Evolutionary conservation across 1,140 invertebrate genomes (phyloP).

Genomic region (Temnothorax curvispinosus): DNA sequence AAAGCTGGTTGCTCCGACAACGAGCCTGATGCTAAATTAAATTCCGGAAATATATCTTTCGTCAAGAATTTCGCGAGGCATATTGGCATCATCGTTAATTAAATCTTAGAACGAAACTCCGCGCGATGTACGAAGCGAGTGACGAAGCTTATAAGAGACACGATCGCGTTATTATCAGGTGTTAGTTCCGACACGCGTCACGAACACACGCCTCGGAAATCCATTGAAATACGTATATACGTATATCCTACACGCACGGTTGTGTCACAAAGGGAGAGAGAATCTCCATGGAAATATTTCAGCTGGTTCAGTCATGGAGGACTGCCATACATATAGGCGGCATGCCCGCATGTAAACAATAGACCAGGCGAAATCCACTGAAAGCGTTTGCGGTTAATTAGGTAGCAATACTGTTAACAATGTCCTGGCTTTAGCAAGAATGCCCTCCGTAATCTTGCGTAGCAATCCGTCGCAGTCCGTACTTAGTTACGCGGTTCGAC

Average conservation of each 20-base stretch:
- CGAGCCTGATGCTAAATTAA: constrained; percentile 51
- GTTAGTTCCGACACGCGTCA: constrained; percentile 33
- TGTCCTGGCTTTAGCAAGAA: constrained; percentile 65
- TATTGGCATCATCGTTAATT: constrained; percentile 5
- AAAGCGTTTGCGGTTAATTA: constrained; percentile 81
- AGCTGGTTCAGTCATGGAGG: constrained; percentile 72
- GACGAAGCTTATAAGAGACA: constrained; percentile 10
- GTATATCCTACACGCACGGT: constrained; percentile 11
- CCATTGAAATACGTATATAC: constrained; percentile 22
- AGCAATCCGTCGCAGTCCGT: constrained; percentile 48
- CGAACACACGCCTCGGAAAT: constrained; percentile 11
- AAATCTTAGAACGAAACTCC: constrained; percentile 35
- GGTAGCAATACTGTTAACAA: constrained; percentile 79
- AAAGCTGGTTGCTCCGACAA: constrained; percentile 50
- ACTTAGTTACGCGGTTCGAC: constrained; percentile 52
- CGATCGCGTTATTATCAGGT: constrained; percentile 18
- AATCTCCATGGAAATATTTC: constrained; percentile 76
- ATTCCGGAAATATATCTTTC: constrained; percentile 33
- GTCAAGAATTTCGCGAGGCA: background rate
- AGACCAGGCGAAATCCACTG: constrained; percentile 72
- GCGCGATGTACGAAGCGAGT: background rate
- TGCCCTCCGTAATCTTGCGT: constrained; percentile 47
- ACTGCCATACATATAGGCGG: constrained; percentile 71
- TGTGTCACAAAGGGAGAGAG: constrained; percentile 65
- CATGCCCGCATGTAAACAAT: constrained; percentile 78